These are phyloP conservation scores for Acipenser ruthenus DNA, from an alignment of 2,797 vertebrate species.

Conservation along the genomic window DNA sequence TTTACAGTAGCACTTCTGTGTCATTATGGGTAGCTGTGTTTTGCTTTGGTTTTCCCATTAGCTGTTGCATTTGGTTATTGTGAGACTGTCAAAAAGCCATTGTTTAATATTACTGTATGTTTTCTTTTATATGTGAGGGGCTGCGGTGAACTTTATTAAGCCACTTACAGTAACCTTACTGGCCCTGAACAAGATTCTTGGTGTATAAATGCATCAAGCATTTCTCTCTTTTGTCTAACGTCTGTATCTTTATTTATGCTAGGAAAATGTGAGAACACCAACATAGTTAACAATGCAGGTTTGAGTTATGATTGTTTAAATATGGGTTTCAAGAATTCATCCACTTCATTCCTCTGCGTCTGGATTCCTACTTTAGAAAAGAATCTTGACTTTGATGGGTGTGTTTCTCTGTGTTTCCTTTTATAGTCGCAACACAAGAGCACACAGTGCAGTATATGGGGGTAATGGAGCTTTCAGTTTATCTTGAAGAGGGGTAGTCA, in stretches of 20 bases:
- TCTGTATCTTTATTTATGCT: neutral
- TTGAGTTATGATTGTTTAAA: slow-evolving; percentile 11
- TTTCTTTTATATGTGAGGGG: too few relatives aligned
- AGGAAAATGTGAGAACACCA: slow-evolving; percentile 12
- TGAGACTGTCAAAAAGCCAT: too few relatives aligned
- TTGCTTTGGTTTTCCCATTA: too few relatives aligned
- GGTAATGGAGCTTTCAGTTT: slow-evolving; percentile 12
- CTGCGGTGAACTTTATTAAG: too few relatives aligned
- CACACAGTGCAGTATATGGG: slow-evolving; percentile 20
- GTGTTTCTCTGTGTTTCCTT: slow-evolving; percentile 25
- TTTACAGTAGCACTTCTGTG: too few relatives aligned
- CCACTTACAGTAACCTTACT: too few relatives aligned
- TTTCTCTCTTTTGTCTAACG: neutral
- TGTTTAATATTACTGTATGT: too few relatives aligned
- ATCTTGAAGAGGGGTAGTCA: slow-evolving; percentile 7
- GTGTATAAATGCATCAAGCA: too few relatives aligned
- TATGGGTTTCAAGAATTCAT: neutral
- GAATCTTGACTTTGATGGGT: neutral
- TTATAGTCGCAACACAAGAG: slow-evolving; percentile 29
- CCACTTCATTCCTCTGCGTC: neutral
- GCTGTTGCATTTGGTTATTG: too few relatives aligned
- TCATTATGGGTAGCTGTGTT: too few relatives aligned
- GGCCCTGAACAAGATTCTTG: too few relatives aligned
- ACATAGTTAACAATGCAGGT: slow-evolving; percentile 11
- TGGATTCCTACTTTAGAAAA: neutral